Base-by-base conservation (phyloP, 2,888 invertebrate species). In the Sipha maydis region DNA sequence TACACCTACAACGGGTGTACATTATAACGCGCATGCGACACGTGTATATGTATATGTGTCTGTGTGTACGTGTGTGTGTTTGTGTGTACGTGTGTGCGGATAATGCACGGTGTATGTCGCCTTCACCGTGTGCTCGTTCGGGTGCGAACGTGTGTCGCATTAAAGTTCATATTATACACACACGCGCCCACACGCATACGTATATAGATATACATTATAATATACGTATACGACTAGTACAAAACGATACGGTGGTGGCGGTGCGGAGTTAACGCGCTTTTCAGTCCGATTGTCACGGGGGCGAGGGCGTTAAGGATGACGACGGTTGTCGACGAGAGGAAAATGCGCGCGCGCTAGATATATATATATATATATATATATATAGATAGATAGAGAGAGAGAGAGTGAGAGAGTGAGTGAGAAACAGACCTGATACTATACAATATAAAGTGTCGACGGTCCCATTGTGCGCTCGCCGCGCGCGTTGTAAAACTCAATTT, bases 101-200 rank as follows among this genome's bases (percentile, higher is more conserved):
- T 41, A 41, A 41, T 41, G 11, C 11, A 73, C 38, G 8, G 41
- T 48, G 14, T 14, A 48, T 14, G 11, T 14, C 48, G 14, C 14
- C 48, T 48, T 48, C 48, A 14, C 48, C 48, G 54, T 54, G 73
- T 83, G 83, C 56, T 71, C 75, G 56, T 56, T 56, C 38, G 73
- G 56, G 83, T 83, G 83, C n/a, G 73, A 75, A 73, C 67, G 73
- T 48, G 34, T 75, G 73, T n/a, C 73, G 75, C 83, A 75, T 83
- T 73, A 75, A 83, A 83, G 83, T 75, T 83, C 75, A 75, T 28
- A 83, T 38, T 67, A 80, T 38, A 28, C 48, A 48, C 48, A 48
- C 14, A 48, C 48, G 11, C 48, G 48, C 14, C 14, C n/a, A 17
- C 4, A 48, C 41, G 2, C 61, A 7, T 25, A 41, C 11, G 8